phyloP scores from a whole-genome alignment of 2,113 vertebrate genomes.

The Podiceps cristatus region DNA sequence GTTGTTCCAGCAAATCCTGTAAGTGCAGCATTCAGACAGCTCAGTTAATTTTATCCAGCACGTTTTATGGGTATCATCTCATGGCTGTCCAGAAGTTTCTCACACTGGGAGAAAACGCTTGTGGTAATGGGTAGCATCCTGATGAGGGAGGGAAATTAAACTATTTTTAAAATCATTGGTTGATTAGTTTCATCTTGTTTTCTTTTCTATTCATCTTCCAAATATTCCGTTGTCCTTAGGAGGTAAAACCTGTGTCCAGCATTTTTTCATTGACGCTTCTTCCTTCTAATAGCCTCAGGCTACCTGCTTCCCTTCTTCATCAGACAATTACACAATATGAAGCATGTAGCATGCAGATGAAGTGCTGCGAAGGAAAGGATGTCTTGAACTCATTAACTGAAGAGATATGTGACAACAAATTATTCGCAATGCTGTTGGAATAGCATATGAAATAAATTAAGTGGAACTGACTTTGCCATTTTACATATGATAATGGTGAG shows the following conservation, averaged over 20 bases:
- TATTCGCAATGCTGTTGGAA: conserved; percentile 46
- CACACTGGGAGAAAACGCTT: background rate
- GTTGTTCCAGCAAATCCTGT: background rate
- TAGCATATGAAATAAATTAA: conserved; percentile 43
- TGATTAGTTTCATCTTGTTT: background rate
- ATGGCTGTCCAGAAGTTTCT: background rate
- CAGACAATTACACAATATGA: background rate
- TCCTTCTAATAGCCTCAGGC: background rate
- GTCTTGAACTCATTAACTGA: conserved; percentile 44
- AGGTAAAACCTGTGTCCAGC: background rate
- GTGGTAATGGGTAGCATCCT: background rate
- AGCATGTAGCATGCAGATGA: background rate
- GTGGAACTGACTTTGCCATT: conserved; percentile 31
- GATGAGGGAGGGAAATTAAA: background rate
- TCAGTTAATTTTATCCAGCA: background rate
- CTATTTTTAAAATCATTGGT: background rate
- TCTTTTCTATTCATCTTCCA: background rate
- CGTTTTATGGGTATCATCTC: background rate
- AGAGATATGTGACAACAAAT: conserved; percentile 6
- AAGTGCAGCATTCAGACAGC: background rate
- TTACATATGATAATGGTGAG: conserved; percentile 18
- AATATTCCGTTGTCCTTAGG: background rate
- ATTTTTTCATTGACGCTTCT: background rate
- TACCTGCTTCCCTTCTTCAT: background rate
- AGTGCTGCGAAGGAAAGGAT: background rate